These are phyloP conservation scores for Tauraco erythrolophus DNA, from an alignment of 2,113 vertebrate genomes.

Conservation along the genomic window DNA sequence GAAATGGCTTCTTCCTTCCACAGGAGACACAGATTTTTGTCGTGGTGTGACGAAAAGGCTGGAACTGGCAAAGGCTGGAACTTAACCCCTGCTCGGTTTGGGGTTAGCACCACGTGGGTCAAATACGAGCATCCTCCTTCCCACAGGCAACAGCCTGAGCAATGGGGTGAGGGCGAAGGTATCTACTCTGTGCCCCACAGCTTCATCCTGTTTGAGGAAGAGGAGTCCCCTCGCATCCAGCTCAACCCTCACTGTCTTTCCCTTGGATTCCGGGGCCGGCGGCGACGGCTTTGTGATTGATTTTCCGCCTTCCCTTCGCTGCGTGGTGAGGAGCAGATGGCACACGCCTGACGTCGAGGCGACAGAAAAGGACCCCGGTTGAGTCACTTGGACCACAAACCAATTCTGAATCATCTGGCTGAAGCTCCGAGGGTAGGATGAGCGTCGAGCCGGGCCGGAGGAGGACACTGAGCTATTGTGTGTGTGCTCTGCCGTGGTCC, in stretches of 20 bases:
- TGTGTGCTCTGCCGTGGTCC: background rate
- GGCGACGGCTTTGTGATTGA: background rate
- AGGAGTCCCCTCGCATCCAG: background rate
- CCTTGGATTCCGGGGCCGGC: background rate
- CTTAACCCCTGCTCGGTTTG: fast-evolving
- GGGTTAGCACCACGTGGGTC: background rate
- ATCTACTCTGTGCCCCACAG: background rate
- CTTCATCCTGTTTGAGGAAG: background rate
- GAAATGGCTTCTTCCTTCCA: background rate
- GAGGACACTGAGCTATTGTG: slow-evolving; percentile 64
- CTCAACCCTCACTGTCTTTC: background rate
- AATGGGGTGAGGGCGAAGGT: fast-evolving
- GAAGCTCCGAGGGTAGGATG: slow-evolving; percentile 32
- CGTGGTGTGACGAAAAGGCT: fast-evolving
- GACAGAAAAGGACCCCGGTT: background rate
- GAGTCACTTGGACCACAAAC: slow-evolving; percentile 52
- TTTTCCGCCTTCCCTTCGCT: background rate
- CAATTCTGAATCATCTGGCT: background rate
- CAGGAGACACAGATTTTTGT: background rate
- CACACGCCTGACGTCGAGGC: background rate
- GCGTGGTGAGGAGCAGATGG: slow-evolving; percentile 24
- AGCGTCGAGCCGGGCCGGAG: background rate
- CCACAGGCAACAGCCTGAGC: background rate
- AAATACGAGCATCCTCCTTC: background rate
- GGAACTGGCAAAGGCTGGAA: background rate